Evolutionary conservation across 2,888 invertebrate genomes (phyloP).

Genomic region (Dasypogon diadema): DNA sequence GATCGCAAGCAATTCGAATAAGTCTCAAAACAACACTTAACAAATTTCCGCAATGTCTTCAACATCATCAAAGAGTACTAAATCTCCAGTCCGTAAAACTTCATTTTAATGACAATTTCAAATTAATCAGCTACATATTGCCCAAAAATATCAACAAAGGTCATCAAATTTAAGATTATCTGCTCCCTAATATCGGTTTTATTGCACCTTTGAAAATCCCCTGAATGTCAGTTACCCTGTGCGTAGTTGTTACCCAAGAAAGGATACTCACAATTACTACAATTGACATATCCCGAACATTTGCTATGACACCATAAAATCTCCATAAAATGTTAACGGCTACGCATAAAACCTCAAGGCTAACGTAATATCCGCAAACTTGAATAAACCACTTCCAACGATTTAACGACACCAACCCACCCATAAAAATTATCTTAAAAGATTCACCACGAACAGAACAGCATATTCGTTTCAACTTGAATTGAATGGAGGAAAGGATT

Average conservation of each 20-base stretch:
- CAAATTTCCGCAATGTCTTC: neutral
- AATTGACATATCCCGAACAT: conserved; percentile 40
- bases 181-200: conserved; percentile 12
- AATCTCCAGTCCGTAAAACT: conserved; percentile 5
- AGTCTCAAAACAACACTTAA: too few relatives aligned
- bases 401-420: conserved; percentile 29
- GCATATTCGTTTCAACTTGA: conserved; percentile 26
- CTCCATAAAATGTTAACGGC: conserved; percentile 31
- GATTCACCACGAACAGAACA: conserved; percentile 25
- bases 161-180: conserved; percentile 5
- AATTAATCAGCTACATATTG: conserved; percentile 20
- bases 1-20: too few relatives aligned
- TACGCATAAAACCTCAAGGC: conserved; percentile 29
- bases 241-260: neutral
- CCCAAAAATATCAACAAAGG: conserved; percentile 11
- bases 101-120: conserved; percentile 8
- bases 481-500: neutral
- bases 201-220: conserved; percentile 13
- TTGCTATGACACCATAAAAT: conserved; percentile 31
- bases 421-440: conserved; percentile 39
- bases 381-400: conserved; percentile 34
- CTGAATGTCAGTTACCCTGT: neutral
- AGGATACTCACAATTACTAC: conserved; percentile 30
- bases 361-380: conserved; percentile 11
- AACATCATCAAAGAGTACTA: neutral